A percentile compares a stretch with the other conserved stretches of the same genome.
Evolutionary conservation across 2,113 vertebrate genomes (phyloP).

Genomic region (Poeciliopsis retropinna): DNA sequence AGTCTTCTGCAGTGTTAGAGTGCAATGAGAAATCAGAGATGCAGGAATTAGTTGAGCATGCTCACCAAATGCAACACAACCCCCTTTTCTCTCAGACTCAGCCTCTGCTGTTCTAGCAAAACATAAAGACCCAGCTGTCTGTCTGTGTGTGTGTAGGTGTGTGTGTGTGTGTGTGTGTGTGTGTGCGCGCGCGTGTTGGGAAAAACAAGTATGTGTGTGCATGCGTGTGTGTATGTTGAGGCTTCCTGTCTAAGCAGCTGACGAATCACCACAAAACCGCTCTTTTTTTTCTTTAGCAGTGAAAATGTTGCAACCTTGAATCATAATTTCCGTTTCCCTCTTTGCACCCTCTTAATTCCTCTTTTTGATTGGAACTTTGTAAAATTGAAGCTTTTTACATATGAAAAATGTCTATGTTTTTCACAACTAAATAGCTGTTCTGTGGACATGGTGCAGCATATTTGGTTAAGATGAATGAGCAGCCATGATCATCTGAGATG

Average conservation of each 20-base stretch:
- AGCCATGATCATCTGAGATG: neutral
- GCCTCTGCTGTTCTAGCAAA: constrained; percentile 51
- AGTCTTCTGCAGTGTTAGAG: constrained; percentile 25
- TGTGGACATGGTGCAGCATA: neutral
- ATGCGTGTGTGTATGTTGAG: constrained; percentile 1
- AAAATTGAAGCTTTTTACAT: neutral
- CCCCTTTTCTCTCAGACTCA: constrained; percentile 4
- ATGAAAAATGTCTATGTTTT: neutral
- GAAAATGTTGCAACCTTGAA: neutral
- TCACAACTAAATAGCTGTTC: neutral
- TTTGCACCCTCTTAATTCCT: neutral
- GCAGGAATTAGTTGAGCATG: constrained; percentile 9
- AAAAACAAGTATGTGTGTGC: neutral
- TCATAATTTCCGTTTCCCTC: neutral
- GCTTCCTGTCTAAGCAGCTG: constrained; percentile 33
- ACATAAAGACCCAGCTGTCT: constrained; percentile 45
- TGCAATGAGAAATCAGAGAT: constrained; percentile 32
- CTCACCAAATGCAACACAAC: constrained; percentile 7
- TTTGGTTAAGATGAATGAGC: neutral
- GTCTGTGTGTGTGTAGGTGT: neutral
- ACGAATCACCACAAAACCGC: neutral
- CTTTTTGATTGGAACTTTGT: neutral
- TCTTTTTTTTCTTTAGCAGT: neutral
- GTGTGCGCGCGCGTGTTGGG: constrained; percentile 12
- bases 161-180: constrained; percentile 3